Evolutionary conservation across 2,113 vertebrate species (phyloP).

Genomic region (Miniopterus natalensis): DNA sequence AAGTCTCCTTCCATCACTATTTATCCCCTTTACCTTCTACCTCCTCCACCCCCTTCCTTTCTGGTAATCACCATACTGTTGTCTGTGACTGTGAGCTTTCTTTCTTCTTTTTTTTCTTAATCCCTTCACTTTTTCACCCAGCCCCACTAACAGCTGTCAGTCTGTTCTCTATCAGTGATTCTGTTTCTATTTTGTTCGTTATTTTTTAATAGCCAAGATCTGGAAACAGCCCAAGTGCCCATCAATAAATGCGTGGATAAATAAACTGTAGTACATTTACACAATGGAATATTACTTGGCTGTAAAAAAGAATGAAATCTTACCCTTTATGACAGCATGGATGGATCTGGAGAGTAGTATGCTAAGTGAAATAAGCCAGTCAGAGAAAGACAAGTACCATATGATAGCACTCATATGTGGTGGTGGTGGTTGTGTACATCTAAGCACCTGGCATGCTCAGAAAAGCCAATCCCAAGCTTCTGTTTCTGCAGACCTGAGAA

Average conservation of each 20-base stretch:
- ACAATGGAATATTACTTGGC: not conserved
- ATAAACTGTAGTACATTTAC: not conserved
- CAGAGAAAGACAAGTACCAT: not conserved
- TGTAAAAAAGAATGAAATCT: not conserved
- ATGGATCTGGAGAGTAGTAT: not conserved
- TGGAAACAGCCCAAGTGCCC: not conserved
- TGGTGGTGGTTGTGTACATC: not conserved
- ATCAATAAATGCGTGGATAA: not conserved
- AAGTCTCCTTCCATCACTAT: not conserved
- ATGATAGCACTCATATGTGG: not conserved
- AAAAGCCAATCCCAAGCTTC: not conserved
- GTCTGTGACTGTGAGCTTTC: not conserved
- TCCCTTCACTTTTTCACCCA: not conserved
- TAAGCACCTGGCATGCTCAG: not conserved
- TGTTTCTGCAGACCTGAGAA: not conserved
- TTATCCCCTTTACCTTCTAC: not conserved
- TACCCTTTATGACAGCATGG: not conserved
- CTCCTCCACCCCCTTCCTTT: not conserved
- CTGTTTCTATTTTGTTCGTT: not conserved
- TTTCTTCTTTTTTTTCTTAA: not conserved
- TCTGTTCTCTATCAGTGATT: not conserved
- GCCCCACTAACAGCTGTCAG: not conserved
- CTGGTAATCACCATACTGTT: not conserved
- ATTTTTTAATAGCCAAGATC: not conserved
- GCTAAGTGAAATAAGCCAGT: not conserved